Base-by-base conservation (phyloP, 2,113 vertebrate species). In the Pholis gunnellus region DNA sequence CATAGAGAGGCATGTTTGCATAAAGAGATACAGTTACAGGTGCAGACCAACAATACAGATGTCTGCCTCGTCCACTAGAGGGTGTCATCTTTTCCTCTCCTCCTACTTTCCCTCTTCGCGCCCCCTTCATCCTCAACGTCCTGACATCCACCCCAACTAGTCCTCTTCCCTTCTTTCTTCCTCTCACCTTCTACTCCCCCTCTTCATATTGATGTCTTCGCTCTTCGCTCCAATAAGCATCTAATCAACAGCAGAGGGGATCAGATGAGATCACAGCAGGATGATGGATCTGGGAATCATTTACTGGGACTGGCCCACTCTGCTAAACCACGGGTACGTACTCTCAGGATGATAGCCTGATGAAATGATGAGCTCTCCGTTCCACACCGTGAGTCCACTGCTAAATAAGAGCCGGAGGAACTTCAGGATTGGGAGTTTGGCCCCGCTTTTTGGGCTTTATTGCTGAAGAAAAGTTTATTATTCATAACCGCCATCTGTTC, bases 231-330 rank as follows among this genome's bases (percentile, higher is more conserved):
- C 91, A 90, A 90, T 93, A 92, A 93, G 93, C 89, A 84, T 93
- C 90, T 93, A 94, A 95, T 95, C 93, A 94, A 94, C 93, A 93
- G 89, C 88, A 92, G 88, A 88, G 87, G 54, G 74, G 87, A 92
- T 93, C 89, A 88, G 91, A 94, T 94, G 93, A 87, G 88, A 95
- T 91, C 88, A 64, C 87, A 92, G 91, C 91, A 81, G 83, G 88
- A 91, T 94, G 94, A 95, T 94, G 89, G 92, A 95, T 94, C 87
- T 88, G 80, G 91, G 90, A 94, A 93, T 94, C 92, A 95, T 95
- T 94, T 93, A 95, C 90, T 94, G 81, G 77, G 90, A 87, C 84
- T 86, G 82, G 83, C 93, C 93, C 86, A 70, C 92, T 80, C 89
- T 84, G 83, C 87, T 85, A 93, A 91, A 93, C 85, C 89, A n/a